Percentiles rank a stretch among this genome's conserved stretches.
phyloP scores from a whole-genome alignment of 2,797 vertebrate genomes.

The Melanotaenia parkinsoni region DNA sequence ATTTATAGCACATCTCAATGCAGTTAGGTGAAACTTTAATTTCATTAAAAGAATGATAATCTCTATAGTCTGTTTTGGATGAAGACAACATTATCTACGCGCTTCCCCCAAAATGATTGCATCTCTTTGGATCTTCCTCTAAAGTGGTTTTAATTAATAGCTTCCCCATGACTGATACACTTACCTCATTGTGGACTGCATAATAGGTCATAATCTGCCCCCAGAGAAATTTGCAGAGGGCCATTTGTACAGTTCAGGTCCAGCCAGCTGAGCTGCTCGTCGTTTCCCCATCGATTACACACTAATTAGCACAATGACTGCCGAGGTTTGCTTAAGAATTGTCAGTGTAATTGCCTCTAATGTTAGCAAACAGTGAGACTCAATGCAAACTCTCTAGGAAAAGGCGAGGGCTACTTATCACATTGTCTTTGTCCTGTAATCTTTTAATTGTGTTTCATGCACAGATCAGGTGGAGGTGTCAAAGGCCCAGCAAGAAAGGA shows the following conservation, averaged over 20 bases:
- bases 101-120: slow-evolving; percentile 2
- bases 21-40: slow-evolving; percentile 7
- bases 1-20: slow-evolving; percentile 10
- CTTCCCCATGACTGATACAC: slow-evolving; percentile 64
- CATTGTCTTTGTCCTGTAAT: slow-evolving; percentile 64
- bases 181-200: slow-evolving; percentile 52
- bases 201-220: slow-evolving; percentile 54
- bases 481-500: slow-evolving; percentile 78
- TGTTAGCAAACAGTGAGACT: slow-evolving; percentile 79
- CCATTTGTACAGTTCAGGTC: slow-evolving; percentile 42
- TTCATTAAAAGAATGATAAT: slow-evolving; percentile 8
- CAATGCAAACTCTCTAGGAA: slow-evolving; percentile 72
- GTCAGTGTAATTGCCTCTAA: slow-evolving; percentile 82
- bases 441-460: slow-evolving; percentile 78
- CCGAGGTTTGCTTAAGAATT: slow-evolving; percentile 85
- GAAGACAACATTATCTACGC: not conserved
- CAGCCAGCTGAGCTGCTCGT: slow-evolving; percentile 66
- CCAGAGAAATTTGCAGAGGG: slow-evolving; percentile 45
- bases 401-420: slow-evolving; percentile 69
- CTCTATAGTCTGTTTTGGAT: not conserved
- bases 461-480: slow-evolving; percentile 81
- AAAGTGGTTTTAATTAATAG: slow-evolving; percentile 58
- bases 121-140: slow-evolving; percentile 18
- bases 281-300: slow-evolving; percentile 82
- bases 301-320: slow-evolving; percentile 82